These are phyloP conservation scores for Pteria penguin DNA, from an alignment of 2,888 invertebrate genomes.

Conservation along the genomic window DNA sequence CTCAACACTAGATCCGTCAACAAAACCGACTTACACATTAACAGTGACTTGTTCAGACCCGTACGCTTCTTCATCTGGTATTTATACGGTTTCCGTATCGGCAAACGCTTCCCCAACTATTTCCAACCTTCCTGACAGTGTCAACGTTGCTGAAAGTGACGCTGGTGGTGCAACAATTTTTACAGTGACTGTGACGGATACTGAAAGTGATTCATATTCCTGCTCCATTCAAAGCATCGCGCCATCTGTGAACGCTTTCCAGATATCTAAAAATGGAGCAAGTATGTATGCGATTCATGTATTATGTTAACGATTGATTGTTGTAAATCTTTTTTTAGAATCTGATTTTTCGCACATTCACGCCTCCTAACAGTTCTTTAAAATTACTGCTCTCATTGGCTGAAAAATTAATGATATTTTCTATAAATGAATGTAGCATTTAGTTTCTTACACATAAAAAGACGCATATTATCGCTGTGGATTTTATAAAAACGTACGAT, in stretches of 20 bases:
- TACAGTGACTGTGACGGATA: constrained; percentile 22
- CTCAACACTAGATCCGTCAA: neutral
- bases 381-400: no score
- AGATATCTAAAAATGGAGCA: neutral
- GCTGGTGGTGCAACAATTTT: constrained; percentile 10
- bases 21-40: constrained; percentile 19
- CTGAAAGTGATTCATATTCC: constrained; percentile 13
- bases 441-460: no score
- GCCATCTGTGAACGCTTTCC: neutral
- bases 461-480: no score
- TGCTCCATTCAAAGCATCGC: constrained; percentile 9
- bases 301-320: no score
- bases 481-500: no score
- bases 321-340: no score
- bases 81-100: constrained; percentile 14
- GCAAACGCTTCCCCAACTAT: constrained; percentile 30
- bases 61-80: constrained; percentile 1
- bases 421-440: no score
- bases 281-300: no score
- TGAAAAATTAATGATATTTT: no score
- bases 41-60: constrained; percentile 23
- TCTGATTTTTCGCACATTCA: no score
- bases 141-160: constrained; percentile 13
- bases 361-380: no score
- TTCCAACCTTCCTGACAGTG: constrained; percentile 12